Conservation (phyloP, 2,888 invertebrate genomes). For the Phrixothrix hirtus region DNA sequence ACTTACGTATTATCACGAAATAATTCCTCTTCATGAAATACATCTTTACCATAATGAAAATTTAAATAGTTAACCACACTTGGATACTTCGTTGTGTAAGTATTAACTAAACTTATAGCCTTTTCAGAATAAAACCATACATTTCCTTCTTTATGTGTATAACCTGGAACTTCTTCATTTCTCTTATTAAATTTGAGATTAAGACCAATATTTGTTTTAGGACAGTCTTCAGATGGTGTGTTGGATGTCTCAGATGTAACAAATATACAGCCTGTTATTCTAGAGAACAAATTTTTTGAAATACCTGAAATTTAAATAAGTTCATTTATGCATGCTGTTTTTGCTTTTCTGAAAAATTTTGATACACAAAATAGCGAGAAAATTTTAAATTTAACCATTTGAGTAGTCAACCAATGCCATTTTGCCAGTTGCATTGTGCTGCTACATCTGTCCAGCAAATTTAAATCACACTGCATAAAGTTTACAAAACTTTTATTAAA, state of each 20-base stretch:
- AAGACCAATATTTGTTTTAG: conserved; percentile 81
- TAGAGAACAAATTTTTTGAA: conserved; percentile 72
- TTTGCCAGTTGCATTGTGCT: too few relatives aligned
- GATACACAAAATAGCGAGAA: background rate
- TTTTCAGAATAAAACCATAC: conserved; percentile 83
- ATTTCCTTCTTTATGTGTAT: conserved; percentile 71
- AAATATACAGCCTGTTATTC: conserved; percentile 87
- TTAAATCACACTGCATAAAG: background rate
- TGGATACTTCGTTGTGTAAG: conserved; percentile 74
- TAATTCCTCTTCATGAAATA: conserved; percentile 70
- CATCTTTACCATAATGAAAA: conserved; percentile 57
- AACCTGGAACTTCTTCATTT: conserved; percentile 78
- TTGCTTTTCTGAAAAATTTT: background rate
- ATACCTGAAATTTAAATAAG: conserved; percentile 60
- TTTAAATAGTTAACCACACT: conserved; percentile 69
- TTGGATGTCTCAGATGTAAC: conserved; percentile 54
- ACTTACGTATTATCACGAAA: conserved; percentile 55
- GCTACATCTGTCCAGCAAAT: background rate
- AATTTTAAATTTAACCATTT: too few relatives aligned
- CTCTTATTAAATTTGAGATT: conserved; percentile 87
- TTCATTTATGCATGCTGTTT: too few relatives aligned
- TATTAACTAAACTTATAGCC: conserved; percentile 69
- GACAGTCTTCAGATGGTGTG: conserved; percentile 54
- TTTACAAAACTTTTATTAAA: background rate
- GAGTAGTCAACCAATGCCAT: too few relatives aligned